phyloP scores from a whole-genome alignment of 2,113 vertebrate species.

The Neotoma lepida region DNA sequence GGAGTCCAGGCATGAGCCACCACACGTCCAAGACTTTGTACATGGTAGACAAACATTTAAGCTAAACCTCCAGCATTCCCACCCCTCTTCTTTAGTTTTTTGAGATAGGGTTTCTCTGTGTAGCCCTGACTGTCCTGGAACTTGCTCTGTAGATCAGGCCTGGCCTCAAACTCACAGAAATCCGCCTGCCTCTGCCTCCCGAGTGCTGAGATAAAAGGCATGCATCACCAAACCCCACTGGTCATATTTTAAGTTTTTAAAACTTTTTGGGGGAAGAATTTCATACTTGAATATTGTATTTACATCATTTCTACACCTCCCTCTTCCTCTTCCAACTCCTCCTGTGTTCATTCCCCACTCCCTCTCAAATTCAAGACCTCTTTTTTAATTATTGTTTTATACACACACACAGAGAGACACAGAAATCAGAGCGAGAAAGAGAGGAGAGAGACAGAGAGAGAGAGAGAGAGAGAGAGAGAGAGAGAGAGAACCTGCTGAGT shows the following conservation, averaged over 20 bases:
- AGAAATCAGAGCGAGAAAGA: no score
- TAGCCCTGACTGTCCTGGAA: background rate
- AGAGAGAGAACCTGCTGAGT: background rate
- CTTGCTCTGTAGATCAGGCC: background rate
- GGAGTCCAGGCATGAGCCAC: background rate
- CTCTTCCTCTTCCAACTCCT: background rate
- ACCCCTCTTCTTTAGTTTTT: background rate
- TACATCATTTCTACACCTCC: background rate
- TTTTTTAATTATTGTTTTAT: background rate
- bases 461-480: no score
- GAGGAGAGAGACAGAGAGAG: no score
- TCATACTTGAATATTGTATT: background rate
- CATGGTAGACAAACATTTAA: background rate
- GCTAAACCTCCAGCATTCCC: background rate
- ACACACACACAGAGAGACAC: background rate
- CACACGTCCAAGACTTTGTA: background rate
- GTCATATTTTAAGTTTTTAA: background rate
- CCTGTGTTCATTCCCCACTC: background rate
- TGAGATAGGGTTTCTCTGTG: background rate
- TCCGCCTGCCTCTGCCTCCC: background rate
- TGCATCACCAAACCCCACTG: background rate
- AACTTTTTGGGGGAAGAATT: background rate
- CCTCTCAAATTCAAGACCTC: background rate
- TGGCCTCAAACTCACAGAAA: background rate
- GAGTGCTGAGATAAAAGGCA: background rate